Conservation (phyloP, 1,140 invertebrate species). For the Drosophila ananassae region DNA sequence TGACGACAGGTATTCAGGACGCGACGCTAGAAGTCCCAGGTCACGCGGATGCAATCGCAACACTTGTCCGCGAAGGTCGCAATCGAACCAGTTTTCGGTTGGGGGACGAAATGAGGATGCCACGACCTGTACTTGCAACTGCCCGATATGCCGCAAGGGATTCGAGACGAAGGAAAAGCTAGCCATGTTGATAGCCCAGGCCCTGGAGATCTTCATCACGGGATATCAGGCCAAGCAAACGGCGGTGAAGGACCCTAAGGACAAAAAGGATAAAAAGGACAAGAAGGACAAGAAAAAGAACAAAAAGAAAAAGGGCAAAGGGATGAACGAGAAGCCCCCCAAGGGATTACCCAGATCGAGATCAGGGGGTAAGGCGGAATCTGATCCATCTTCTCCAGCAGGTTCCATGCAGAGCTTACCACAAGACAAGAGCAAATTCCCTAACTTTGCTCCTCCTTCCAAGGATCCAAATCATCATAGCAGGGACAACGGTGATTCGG, state of each 20-base stretch:
- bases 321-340: neutral
- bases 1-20: neutral
- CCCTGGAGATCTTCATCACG: conserved; percentile 46
- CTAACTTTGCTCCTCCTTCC: neutral
- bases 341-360: neutral
- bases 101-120: neutral
- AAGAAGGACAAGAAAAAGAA: neutral
- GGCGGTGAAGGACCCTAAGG: neutral
- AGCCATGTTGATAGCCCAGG: conserved; percentile 28
- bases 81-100: neutral
- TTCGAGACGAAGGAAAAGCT: conserved; percentile 18
- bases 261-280: neutral
- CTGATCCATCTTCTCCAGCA: neutral
- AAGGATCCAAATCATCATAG: neutral
- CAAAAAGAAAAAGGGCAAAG: neutral
- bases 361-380: neutral
- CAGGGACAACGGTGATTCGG: neutral
- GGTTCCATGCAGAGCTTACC: neutral
- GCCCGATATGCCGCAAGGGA: conserved; percentile 10
- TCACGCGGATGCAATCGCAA: neutral
- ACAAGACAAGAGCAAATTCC: neutral
- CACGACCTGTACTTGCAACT: conserved; percentile 20
- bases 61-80: neutral
- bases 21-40: neutral
- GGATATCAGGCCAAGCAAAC: neutral